Evolutionary conservation across 2,113 vertebrate species (phyloP), one percentile per base, ranked within the genome.

Genomic region (Eptatretus burgeri): DNA sequence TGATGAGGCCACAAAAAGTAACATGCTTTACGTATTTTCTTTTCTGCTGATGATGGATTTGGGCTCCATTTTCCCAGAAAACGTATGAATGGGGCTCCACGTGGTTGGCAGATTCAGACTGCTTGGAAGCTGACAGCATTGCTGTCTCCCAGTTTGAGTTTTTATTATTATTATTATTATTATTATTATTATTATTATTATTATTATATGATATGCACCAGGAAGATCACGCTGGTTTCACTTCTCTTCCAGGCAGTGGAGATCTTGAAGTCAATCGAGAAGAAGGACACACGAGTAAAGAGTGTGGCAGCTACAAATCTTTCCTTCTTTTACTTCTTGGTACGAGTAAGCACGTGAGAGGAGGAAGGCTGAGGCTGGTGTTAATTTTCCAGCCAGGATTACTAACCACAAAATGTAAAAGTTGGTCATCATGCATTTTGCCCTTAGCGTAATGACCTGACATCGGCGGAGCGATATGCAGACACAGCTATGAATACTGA

Each of bases 291-390:
- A 71, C 75, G 86, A 73, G 83, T 93, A 62, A 98, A 96, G 73
- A 93, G 88, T 64, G 82, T 83, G 65, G 88, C 91, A 68, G 88
- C 89, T 65, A 93, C 89, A 68, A 96, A 96, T 68, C 83, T 98
- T 51, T 87, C 87, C 2, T 84, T 81, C 74, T 77, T 96, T 51
- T 88, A 83, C 70, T 93, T 82, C 69, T 73, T 93, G 82, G 91
- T 94, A 75, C 77, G 82, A 41, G 27, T 41, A 41, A 41, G 27
- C 27, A 41, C 27, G 27, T 41, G 27, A 41, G 27, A 41, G 27
- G 27, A 41, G 27, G 3, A 41, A 41, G 27, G 27, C 27, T 41
- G 27, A 41, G 27, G 27, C 27, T 41, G 27, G 7, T n/a, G n/a
- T n/a, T 41, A 41, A 41, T 41, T 41, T 41, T 41, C 27, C 27